phyloP scores from a whole-genome alignment of 1,140 invertebrate genomes.

The Sarcophaga peregrina region DNA sequence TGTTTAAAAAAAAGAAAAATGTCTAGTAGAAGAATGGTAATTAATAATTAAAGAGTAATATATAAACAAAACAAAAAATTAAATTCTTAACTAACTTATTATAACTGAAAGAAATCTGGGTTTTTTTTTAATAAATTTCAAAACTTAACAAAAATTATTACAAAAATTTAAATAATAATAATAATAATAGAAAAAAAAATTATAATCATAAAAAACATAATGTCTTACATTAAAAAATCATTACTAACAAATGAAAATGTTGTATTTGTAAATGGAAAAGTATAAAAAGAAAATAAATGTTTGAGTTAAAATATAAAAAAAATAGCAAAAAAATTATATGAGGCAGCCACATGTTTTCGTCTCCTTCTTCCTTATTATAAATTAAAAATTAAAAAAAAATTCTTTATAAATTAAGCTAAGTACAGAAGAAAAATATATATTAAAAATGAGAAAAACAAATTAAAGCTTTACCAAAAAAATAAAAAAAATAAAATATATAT shows the following conservation, averaged over 20 bases:
- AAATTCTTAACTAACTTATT: too few relatives aligned
- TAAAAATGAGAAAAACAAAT: neutral
- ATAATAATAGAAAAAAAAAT: too few relatives aligned
- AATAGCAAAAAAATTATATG: slow-evolving; percentile 18
- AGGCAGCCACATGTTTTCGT: slow-evolving; percentile 42
- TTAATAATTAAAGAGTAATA: too few relatives aligned
- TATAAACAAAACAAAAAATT: too few relatives aligned
- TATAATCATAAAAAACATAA: too few relatives aligned
- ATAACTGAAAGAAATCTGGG: too few relatives aligned
- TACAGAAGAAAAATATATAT: slow-evolving; percentile 23
- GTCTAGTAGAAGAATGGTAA: neutral
- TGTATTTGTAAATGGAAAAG: slow-evolving; percentile 25
- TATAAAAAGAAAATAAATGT: neutral
- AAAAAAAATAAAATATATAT: slow-evolving; percentile 34
- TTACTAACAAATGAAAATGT: neutral
- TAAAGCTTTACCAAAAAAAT: slow-evolving; percentile 36
- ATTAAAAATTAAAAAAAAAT: slow-evolving; percentile 14
- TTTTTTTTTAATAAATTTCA: neutral
- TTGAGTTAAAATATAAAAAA: neutral
- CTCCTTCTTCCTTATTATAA: slow-evolving; percentile 36
- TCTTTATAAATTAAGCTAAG: slow-evolving; percentile 10
- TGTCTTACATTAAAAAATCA: neutral
- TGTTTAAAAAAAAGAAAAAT: neutral
- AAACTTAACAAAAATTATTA: too few relatives aligned
- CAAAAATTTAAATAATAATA: too few relatives aligned